Base-by-base conservation (phyloP, 37 sponge, comb jelly and placozoan genomes). In the Halichondria panicea region DNA sequence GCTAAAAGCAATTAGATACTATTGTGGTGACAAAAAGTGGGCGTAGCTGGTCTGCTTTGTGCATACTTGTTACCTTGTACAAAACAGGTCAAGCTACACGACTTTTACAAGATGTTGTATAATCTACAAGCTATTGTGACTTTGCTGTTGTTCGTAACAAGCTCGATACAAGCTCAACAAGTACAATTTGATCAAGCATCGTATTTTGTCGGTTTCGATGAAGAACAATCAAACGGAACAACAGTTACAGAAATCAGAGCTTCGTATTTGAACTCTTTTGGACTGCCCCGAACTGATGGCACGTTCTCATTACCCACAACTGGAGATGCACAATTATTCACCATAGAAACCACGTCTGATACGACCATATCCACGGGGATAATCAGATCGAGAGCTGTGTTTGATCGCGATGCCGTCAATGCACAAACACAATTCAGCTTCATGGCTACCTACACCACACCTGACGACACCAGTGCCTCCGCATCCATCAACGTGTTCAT, bases 151-250 rank as follows among this genome's bases (percentile, higher is more conserved):
- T n/a, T n/a, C n/a, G n/a, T n/a, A n/a, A n/a, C n/a, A n/a, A n/a
- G n/a, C n/a, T n/a, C n/a, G n/a, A n/a, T n/a, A n/a, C 60, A 58
- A 58, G 19, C 24, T 22, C 6, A 21, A 6, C 19, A 12, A 12
- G 60, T 58, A 7, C 71, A 53, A 22, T 53, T 71, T 38, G 12
- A 4, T 4, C 55, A 7, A 52, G 21, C 71, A 15, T 53, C 71
- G 2, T 71, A 71, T 31, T 53, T 33, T 52, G 55, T 30, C 7
- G 31, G 11, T 2, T 18, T 81, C 1, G 4, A 50, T 1, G 89
- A 82, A 39, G 79, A 82, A 44, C 79, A 78, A 72, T 84, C 89
- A 22, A 54, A 33, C 38, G 78, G 83, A 4, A 78, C 84, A 1
- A 21, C n/a, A 1, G 62, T 82, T 4, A 41, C n/a, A 4, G 0